A percentile compares a stretch with the other conserved stretches of the same genome.
Evolutionary conservation across 2,113 vertebrate genomes (phyloP).

Genomic region (Anoplopoma fimbria): DNA sequence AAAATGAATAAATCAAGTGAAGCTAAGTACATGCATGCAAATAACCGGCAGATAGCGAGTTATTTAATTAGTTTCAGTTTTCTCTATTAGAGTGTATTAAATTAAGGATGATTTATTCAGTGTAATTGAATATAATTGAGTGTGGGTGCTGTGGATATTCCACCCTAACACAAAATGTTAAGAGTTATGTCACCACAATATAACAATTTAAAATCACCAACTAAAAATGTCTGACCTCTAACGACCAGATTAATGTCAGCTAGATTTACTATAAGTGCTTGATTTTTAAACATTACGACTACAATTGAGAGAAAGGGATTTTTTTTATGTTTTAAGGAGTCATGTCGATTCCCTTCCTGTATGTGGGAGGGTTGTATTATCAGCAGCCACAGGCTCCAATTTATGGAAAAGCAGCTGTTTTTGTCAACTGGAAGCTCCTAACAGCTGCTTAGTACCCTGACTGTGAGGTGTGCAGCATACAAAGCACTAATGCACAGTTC

Average conservation of each 20-base stretch:
- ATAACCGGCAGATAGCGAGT: not conserved
- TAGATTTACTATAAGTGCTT: not conserved
- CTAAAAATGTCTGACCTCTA: too few relatives aligned
- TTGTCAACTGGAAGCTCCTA: not conserved
- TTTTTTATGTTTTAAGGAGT: not conserved
- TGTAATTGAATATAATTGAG: not conserved
- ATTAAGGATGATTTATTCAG: constrained; percentile 17
- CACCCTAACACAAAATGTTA: not conserved
- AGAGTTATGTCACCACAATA: not conserved
- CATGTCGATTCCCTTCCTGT: not conserved
- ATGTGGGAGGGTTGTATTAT: not conserved
- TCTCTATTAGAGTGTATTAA: constrained; percentile 1
- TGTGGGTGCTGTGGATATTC: not conserved
- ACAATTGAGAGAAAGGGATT: not conserved
- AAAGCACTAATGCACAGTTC: not conserved
- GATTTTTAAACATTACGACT: not conserved
- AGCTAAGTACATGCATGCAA: constrained; percentile 5
- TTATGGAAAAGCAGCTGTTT: not conserved
- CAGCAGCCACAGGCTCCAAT: not conserved
- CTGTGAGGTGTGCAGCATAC: not conserved
- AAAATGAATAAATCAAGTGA: constrained; percentile 11
- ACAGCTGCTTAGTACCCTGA: not conserved
- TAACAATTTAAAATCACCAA: not conserved
- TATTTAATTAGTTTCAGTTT: not conserved
- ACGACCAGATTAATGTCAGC: too few relatives aligned